phyloP scores from a whole-genome alignment of 2,113 vertebrate species.

The Cephalophus harveyi region DNA sequence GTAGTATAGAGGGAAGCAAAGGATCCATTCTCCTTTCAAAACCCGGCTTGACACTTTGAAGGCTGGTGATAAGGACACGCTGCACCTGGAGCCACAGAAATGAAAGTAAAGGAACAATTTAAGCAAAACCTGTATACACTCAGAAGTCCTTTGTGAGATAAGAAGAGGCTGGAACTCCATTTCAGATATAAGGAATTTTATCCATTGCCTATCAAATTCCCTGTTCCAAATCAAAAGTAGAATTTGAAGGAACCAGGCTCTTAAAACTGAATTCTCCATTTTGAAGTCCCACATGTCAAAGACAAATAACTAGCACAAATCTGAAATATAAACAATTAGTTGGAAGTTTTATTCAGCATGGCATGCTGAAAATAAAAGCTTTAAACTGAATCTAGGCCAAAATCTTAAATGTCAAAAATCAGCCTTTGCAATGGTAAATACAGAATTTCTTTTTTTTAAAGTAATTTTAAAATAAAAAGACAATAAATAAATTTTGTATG shows the following conservation, averaged over 20 bases:
- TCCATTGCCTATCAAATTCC: neutral
- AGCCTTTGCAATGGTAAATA: neutral
- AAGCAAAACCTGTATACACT: neutral
- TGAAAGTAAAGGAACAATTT: neutral
- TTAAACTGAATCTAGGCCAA: neutral
- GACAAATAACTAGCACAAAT: neutral
- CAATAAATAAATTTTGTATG: neutral
- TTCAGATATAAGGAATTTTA: neutral
- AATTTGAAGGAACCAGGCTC: neutral
- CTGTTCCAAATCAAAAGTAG: neutral
- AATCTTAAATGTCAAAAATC: neutral
- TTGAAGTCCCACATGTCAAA: neutral
- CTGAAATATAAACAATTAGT: neutral
- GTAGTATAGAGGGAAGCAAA: too few species aligned
- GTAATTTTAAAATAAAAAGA: constrained; percentile 9
- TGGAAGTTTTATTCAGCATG: neutral
- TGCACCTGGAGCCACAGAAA: neutral
- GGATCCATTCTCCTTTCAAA: neutral
- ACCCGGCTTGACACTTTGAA: neutral
- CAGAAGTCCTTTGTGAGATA: neutral
- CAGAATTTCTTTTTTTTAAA: neutral
- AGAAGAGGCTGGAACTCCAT: neutral
- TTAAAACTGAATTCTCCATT: neutral
- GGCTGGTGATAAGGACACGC: neutral
- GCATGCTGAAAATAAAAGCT: neutral